Evolutionary conservation across 2,113 vertebrate genomes (phyloP).

Genomic region (Brachionichthys hirsutus): DNA sequence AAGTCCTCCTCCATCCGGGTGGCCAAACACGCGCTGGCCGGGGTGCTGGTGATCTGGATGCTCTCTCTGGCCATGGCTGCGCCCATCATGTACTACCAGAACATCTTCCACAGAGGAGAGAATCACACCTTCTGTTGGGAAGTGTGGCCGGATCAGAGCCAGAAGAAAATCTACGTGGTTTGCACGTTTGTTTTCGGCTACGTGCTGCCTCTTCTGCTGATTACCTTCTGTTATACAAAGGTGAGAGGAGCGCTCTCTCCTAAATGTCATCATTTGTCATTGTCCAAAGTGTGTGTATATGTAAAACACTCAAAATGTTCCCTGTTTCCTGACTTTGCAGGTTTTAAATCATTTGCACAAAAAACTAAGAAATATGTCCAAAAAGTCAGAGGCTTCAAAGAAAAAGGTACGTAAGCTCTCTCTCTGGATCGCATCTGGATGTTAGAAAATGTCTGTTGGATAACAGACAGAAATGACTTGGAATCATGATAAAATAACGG

Average conservation of each 20-base stretch:
- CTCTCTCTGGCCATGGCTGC: constrained; percentile 91
- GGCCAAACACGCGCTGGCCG: constrained; percentile 83
- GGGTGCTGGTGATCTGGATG: constrained; percentile 88
- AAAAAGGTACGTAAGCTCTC: constrained; percentile 85
- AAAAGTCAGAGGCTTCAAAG: constrained; percentile 97
- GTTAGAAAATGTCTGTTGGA: not conserved
- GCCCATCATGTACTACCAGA: constrained; percentile 89
- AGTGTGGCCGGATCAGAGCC: constrained; percentile 82
- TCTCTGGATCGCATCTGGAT: not conserved
- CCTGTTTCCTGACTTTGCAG: constrained; percentile 73
- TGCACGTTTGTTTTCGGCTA: constrained; percentile 94
- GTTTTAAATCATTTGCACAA: constrained; percentile 96
- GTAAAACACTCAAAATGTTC: not conserved
- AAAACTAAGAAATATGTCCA: constrained; percentile 94
- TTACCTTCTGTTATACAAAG: constrained; percentile 97
- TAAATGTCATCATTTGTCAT: no score
- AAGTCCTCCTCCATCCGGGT: constrained; percentile 87
- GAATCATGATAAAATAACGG: no score
- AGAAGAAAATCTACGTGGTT: constrained; percentile 90
- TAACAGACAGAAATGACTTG: not conserved
- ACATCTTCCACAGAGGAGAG: constrained; percentile 76
- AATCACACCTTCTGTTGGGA: constrained; percentile 97
- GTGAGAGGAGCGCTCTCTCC: no score
- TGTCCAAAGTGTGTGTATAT: not conserved
- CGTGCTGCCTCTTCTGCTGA: constrained; percentile 89